Conservation (phyloP, 2,797 vertebrate species). For the Odontamblyopus rebecca region DNA sequence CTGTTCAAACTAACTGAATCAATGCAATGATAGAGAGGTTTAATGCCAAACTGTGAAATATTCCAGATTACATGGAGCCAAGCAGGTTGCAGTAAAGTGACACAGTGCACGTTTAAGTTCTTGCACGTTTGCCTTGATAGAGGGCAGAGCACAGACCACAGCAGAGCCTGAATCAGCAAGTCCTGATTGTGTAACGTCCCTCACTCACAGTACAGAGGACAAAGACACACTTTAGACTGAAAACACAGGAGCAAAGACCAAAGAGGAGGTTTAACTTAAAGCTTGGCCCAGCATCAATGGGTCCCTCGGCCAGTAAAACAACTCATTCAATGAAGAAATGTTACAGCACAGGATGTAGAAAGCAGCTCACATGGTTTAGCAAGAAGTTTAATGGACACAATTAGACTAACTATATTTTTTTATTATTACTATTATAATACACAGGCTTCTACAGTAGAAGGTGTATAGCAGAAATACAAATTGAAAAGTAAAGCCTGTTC, state of each 20-base stretch:
- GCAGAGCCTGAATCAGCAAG: conserved; percentile 67
- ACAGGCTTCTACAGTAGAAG: too few relatives aligned
- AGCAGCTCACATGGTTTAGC: background rate
- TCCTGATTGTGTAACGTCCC: conserved; percentile 69
- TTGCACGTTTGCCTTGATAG: background rate
- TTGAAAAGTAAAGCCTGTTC: too few relatives aligned
- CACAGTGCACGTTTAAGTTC: background rate
- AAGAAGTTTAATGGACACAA: background rate
- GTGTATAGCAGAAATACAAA: too few relatives aligned
- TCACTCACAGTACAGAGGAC: conserved; percentile 36
- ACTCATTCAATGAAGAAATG: conserved; percentile 19
- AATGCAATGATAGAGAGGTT: too few relatives aligned
- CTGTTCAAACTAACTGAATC: too few relatives aligned
- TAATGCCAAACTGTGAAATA: too few relatives aligned
- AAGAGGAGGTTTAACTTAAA: conserved; percentile 56
- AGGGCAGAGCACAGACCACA: background rate
- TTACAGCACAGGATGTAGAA: conserved; percentile 11
- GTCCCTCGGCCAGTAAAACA: conserved; percentile 43
- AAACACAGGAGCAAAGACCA: conserved; percentile 51
- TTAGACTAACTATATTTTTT: too few relatives aligned
- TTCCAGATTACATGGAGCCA: too few relatives aligned
- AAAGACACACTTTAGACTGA: conserved; percentile 45
- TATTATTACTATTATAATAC: too few relatives aligned
- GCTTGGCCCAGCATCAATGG: conserved; percentile 47
- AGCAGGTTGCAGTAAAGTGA: too few relatives aligned